Conservation (phyloP, 2,113 vertebrate species). For the Ophthalmolycus amberensis region DNA sequence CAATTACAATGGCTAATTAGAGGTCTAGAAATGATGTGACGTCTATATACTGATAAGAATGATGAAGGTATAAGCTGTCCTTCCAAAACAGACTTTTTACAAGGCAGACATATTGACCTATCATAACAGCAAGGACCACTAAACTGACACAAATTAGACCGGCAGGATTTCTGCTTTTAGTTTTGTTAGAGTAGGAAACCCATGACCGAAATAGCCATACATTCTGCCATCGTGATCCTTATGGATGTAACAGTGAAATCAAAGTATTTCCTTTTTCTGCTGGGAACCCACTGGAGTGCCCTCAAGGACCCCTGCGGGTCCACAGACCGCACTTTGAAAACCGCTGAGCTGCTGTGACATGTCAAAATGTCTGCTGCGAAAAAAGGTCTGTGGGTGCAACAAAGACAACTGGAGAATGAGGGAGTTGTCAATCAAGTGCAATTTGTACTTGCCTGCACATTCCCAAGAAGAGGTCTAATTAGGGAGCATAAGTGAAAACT, state of each 20-base stretch:
- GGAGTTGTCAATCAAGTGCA: constrained; percentile 1
- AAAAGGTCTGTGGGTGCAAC: not conserved
- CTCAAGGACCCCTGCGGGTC: not conserved
- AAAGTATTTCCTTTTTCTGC: not conserved
- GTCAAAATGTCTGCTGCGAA: not conserved
- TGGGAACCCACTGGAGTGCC: not conserved
- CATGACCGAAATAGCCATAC: not conserved
- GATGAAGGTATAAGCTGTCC: no score
- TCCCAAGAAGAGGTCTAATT: constrained; percentile 28
- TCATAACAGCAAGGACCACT: no score
- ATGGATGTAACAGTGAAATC: not conserved
- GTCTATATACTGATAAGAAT: no score
- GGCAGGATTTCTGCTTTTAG: not conserved
- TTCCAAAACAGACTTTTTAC: no score
- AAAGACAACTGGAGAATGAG: not conserved
- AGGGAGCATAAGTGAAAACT: constrained; percentile 17
- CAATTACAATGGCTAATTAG: constrained; percentile 9
- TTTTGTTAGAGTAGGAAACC: not conserved
- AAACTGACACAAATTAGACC: no score
- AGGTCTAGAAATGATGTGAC: not conserved
- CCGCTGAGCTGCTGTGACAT: not conserved
- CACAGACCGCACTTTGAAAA: not conserved
- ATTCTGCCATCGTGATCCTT: not conserved
- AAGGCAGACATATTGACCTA: no score
- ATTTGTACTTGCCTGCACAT: not conserved